Conservation (phyloP, 2,888 invertebrate genomes). For the Azorinus chamasolen region DNA sequence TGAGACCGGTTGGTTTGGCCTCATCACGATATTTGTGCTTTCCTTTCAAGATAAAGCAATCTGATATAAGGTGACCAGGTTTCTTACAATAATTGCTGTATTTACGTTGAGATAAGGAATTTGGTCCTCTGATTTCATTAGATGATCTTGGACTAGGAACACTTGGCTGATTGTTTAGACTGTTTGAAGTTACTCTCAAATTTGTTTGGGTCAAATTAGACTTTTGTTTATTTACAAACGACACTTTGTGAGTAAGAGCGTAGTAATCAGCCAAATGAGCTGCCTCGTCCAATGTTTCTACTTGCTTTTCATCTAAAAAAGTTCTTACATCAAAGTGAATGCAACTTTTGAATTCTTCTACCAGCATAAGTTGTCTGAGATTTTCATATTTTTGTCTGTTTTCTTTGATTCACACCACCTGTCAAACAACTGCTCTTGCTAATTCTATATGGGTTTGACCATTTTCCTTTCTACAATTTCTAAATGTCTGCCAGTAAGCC, state of each 20-base stretch:
- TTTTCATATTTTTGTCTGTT: conserved; percentile 11
- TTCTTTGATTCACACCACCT: conserved; percentile 22
- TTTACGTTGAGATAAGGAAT: conserved; percentile 13
- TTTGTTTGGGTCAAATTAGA: too few relatives aligned
- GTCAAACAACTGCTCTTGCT: conserved; percentile 37
- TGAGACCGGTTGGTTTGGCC: conserved; percentile 2
- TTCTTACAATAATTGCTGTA: conserved; percentile 42
- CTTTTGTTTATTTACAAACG: not conserved
- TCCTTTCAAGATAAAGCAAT: conserved; percentile 28
- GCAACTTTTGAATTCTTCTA: conserved; percentile 37
- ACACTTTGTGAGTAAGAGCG: conserved; percentile 14
- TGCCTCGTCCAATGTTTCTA: conserved; percentile 31
- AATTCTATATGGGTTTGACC: conserved; percentile 50
- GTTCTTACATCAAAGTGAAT: conserved; percentile 6
- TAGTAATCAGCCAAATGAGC: conserved; percentile 38
- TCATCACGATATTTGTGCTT: conserved; percentile 15
- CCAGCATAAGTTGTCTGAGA: conserved; percentile 30
- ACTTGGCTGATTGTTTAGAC: not conserved
- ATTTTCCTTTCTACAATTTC: conserved; percentile 32
- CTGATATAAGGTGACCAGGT: conserved; percentile 29
- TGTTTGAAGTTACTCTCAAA: not conserved
- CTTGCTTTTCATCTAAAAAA: conserved; percentile 31
- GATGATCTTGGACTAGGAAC: not conserved
- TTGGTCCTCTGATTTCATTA: conserved; percentile 10
- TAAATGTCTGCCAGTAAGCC: conserved; percentile 43